Base-by-base conservation (phyloP, 2,888 invertebrate species). In the Phortica okadai region DNA sequence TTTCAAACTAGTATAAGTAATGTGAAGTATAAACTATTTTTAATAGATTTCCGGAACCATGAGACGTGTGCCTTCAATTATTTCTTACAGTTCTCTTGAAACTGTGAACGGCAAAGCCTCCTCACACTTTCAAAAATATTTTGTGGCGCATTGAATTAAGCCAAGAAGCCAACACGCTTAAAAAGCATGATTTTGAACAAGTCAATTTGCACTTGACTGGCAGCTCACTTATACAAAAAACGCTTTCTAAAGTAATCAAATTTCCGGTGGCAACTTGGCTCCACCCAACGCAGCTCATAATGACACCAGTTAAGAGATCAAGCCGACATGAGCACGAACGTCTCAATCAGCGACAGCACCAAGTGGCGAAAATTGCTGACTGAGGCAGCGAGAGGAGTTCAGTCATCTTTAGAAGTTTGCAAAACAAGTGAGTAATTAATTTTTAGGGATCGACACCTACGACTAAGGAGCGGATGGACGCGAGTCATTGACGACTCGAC, bases 401-500 rank as follows among this genome's bases (percentile, higher is more conserved):
- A 50, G 5, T 50, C 50, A 50, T 11, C 67, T 16, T 59, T 8
- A 59, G 14, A 11, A n/a, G n/a, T 59, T 21, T 8, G 59, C 59
- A 67, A 42, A 72, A 72, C 70, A 72, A 72, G 70, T 72, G 33
- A 72, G 70, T 72, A 72, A 72, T 72, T 72, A 72, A 72, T 72
- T 72, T 72, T 72, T 72, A 72, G 70, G 70, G 70, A 21, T 69
- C 67, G 16, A 50, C 45, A 70, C 16, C 14, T 50, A 16, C 33
- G 16, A 70, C 33, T 33, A 33, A 70, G 50, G 50, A 72, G 70
- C 54, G 70, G 70, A 54, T 72, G 70, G 8, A 67, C n/a, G 6
- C 16, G 16, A 14, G 50, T n/a, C 42, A 42, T n/a, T 14, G 11
- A 50, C 69, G n/a, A 25, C 69, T 6, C 59, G 59, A 62, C 33